phyloP scores from a whole-genome alignment of 2,113 vertebrate species.

The Echinops telfairi region DNA sequence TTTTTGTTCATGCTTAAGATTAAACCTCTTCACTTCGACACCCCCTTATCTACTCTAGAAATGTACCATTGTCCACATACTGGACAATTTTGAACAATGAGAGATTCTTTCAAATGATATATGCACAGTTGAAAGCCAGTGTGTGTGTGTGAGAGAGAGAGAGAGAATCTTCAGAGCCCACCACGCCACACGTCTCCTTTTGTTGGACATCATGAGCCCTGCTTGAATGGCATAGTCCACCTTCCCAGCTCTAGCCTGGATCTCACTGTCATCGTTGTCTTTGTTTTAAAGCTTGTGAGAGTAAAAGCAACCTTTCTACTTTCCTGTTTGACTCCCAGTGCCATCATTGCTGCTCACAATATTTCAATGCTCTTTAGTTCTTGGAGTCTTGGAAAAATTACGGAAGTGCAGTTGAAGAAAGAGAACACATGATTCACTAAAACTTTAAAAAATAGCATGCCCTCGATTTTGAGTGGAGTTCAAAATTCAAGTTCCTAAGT shows the following conservation, averaged over 20 bases:
- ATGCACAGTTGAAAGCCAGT: background rate
- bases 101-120: constrained; percentile 9
- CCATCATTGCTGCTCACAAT: constrained; percentile 66
- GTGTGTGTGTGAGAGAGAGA: no score
- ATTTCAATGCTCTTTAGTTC: constrained; percentile 73
- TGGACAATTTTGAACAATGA: background rate
- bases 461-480: constrained; percentile 54
- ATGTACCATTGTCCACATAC: background rate
- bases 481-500: background rate
- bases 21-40: background rate
- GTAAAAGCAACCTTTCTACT: constrained; percentile 59
- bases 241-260: background rate
- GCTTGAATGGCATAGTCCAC: background rate
- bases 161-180: no score
- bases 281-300: constrained; percentile 74
- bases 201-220: no score
- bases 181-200: no score
- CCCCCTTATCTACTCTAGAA: constrained; percentile 41
- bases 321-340: constrained; percentile 69
- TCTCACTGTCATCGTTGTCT: background rate
- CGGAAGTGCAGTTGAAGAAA: constrained; percentile 8
- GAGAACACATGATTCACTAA: constrained; percentile 19
- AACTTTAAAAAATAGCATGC: constrained; percentile 5
- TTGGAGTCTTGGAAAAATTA: constrained; percentile 45
- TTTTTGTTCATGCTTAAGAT: background rate